Percentiles rank a stretch among this genome's conserved stretches.
phyloP scores from a whole-genome alignment of 2,113 vertebrate species.

The Onychostoma macrolepis region DNA sequence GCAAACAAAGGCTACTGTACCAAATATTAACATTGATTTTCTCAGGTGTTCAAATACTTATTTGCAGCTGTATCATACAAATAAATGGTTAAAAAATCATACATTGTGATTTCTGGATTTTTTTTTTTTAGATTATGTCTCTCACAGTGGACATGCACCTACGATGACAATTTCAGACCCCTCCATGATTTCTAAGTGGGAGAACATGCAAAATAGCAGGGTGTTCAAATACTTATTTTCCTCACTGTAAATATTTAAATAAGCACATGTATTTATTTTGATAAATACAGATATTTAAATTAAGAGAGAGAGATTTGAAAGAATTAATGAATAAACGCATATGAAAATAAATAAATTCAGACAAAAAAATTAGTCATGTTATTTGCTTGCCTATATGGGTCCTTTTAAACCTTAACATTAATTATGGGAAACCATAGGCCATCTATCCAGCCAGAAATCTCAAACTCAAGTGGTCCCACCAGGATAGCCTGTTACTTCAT shows the following conservation, averaged over 20 bases:
- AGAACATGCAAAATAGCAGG: too few relatives aligned
- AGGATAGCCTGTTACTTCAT: slow-evolving; percentile 37
- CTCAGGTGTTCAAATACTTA: too few relatives aligned
- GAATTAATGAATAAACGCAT: neutral
- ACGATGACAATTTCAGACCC: too few relatives aligned
- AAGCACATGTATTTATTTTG: neutral
- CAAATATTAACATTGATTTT: too few relatives aligned
- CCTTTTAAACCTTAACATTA: neutral
- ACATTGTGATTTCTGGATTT: too few relatives aligned
- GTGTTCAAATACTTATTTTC: too few relatives aligned
- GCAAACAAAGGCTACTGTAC: too few relatives aligned
- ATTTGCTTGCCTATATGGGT: neutral
- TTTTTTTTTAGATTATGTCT: too few relatives aligned
- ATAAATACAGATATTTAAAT: neutral
- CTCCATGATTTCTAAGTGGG: too few relatives aligned
- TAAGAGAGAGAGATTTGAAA: neutral
- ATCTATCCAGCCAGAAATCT: slow-evolving; percentile 24
- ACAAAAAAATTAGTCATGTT: neutral
- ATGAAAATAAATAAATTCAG: neutral
- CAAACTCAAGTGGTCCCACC: slow-evolving; percentile 42
- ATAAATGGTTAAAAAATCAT: too few relatives aligned
- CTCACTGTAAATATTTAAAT: neutral
- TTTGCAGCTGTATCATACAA: too few relatives aligned
- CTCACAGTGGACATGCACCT: too few relatives aligned
- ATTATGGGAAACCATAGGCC: slow-evolving; percentile 32